Percentiles rank a stretch among this genome's conserved stretches.
These are phyloP conservation scores for Cottoperca gobio DNA, from an alignment of 2,797 vertebrate genomes.

Conservation along the genomic window DNA sequence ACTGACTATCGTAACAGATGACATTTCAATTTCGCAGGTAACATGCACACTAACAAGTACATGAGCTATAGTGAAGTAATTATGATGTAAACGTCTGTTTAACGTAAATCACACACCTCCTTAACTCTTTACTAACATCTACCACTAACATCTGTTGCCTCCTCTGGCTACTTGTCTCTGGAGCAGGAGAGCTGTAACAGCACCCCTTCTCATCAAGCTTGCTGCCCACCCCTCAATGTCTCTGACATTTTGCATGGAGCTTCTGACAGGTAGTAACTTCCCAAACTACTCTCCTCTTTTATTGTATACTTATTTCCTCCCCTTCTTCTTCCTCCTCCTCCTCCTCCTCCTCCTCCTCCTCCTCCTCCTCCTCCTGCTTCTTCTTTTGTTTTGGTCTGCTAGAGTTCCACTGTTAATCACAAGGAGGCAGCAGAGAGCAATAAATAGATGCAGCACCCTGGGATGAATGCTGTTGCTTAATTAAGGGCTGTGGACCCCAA, in stretches of 20 bases:
- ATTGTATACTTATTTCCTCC: constrained; percentile 1
- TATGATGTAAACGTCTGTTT: constrained; percentile 2
- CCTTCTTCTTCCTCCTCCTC: not conserved
- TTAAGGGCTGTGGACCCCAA: constrained; percentile 25
- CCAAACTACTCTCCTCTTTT: constrained; percentile 22
- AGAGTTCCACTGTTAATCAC: constrained; percentile 65
- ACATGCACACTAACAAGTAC: constrained; percentile 15
- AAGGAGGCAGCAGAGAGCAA: constrained; percentile 79
- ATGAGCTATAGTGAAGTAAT: constrained; percentile 1
- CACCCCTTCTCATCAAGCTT: constrained; percentile 83
- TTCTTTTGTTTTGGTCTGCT: constrained; percentile 19
- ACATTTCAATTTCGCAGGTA: constrained; percentile 65
- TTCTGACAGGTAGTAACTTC: constrained; percentile 79
- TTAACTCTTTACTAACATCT: constrained; percentile 60
- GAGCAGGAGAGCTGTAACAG: constrained; percentile 82
- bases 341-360: not conserved
- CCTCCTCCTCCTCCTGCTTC: not conserved
- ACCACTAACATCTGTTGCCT: constrained; percentile 60
- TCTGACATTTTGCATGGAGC: constrained; percentile 84
- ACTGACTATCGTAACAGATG: constrained; percentile 66
- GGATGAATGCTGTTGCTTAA: constrained; percentile 9
- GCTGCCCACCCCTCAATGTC: constrained; percentile 84
- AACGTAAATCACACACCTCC: constrained; percentile 15
- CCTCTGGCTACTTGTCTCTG: constrained; percentile 58
- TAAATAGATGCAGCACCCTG: constrained; percentile 43